Base-by-base conservation (phyloP, 2,888 invertebrate species). In the Sarcophaga variegata region DNA sequence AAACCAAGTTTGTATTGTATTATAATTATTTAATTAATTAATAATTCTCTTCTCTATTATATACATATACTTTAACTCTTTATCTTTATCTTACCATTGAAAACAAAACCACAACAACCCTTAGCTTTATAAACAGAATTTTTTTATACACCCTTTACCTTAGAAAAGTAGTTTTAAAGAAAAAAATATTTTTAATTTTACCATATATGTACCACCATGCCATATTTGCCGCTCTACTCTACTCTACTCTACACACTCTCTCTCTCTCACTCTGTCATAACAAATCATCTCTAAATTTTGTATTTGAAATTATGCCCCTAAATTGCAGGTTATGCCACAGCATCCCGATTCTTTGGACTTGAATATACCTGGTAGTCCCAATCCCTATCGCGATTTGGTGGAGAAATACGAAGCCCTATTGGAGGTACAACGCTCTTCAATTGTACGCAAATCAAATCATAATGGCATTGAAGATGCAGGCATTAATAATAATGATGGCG, bases 361-460 rank as follows among this genome's bases (percentile, higher is more conserved):
- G 49, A 90, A 89, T 78, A 94, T 94, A 86, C 94, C 90, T 22
- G 90, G 89, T 77, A 93, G 91, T 86, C 91, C 92, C 17, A 97
- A 97, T 92, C 96, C 96, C 0, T 97, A 97, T 93, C 95, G 96
- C 91, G 96, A 96, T 81, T 94, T 97, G 89, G 97, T 97, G 76
- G 97, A 97, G 92, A 97, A 97, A 92, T 97, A 97, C 92, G 97
- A 97, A 93, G 97, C 97, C 47, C 94, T 97, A 77, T 94, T 97
- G 49, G 96, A 97, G 92, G 96, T 97, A 63, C 97, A 97, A 91
- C 94, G 96, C 88, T 95, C 95, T 85, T 95, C 96, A 81, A 94
- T 94, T 71, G 95, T 94, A 90, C 94, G 94, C 88, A 94, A 94
- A 81, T 81, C 60, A 96, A 96, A 91, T 93, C 95, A 88, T 8